Conservation (phyloP, 30 jellyfish, hydroid and myxozoan species). For the Nemopilema nomurai region DNA sequence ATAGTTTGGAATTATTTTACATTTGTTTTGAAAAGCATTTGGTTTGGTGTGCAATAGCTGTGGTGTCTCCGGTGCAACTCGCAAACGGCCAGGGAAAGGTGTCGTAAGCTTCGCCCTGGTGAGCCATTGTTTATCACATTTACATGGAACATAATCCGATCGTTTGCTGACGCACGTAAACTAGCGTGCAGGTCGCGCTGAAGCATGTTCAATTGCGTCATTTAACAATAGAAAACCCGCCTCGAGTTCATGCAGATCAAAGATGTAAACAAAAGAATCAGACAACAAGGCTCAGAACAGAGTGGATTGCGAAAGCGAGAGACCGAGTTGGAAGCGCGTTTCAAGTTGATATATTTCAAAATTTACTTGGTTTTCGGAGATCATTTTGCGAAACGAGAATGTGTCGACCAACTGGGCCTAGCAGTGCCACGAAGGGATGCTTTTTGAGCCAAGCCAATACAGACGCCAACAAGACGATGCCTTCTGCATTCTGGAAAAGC, state of each 20-base stretch:
- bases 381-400: background rate
- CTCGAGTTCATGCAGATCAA: background rate
- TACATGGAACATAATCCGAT: background rate
- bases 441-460: slow-evolving; percentile 12
- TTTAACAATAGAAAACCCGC: background rate
- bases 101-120: background rate
- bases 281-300: background rate
- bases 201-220: background rate
- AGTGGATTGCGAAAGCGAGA: background rate
- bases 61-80: too few relatives aligned
- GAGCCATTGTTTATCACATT: background rate
- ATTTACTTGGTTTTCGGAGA: too few relatives aligned
- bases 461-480: slow-evolving; percentile 1
- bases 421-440: slow-evolving; percentile 48
- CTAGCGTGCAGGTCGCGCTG: background rate
- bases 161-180: background rate
- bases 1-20: too few relatives aligned
- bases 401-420: slow-evolving; percentile 64
- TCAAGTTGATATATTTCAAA: too few relatives aligned
- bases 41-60: too few relatives aligned
- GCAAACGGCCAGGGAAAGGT: background rate
- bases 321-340: background rate
- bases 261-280: background rate
- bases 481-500: slow-evolving; percentile 50
- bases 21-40: too few relatives aligned